A percentile compares a stretch with the other conserved stretches of the same genome.
phyloP scores from a whole-genome alignment of 1,140 invertebrate genomes.

The Chymomyza costata region DNA sequence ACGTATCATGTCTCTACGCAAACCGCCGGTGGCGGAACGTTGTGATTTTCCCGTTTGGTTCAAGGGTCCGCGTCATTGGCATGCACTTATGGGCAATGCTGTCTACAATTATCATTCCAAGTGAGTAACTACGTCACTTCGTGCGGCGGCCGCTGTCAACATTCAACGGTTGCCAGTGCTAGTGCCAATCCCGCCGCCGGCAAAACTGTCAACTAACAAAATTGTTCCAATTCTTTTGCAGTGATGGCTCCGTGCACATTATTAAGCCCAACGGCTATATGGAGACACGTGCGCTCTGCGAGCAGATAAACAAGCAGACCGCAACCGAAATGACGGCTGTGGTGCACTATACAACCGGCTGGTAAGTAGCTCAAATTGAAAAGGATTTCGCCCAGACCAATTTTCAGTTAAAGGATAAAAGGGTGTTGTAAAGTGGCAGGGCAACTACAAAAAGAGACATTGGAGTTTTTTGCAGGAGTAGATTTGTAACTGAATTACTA shows the following conservation, averaged over 20 bases:
- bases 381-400: too few species aligned
- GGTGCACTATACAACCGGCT: constrained; percentile 79
- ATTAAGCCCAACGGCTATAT: constrained; percentile 74
- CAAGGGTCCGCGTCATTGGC: constrained; percentile 74
- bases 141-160: too few species aligned
- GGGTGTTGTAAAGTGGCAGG: constrained; percentile 5
- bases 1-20: constrained; percentile 73
- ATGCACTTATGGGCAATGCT: constrained; percentile 73
- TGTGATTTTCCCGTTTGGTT: constrained; percentile 75
- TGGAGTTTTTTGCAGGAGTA: too few species aligned
- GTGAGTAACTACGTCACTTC: constrained; percentile 53
- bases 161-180: too few species aligned
- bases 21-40: constrained; percentile 70
- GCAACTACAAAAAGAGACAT: constrained; percentile 4
- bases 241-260: constrained; percentile 75
- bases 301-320: constrained; percentile 75
- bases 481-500: too few species aligned
- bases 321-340: constrained; percentile 75
- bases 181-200: constrained; percentile 20
- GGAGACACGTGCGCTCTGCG: constrained; percentile 75
- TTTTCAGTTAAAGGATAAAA: too few species aligned
- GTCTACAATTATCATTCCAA: constrained; percentile 75
- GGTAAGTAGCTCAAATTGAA: constrained; percentile 76
- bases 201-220: constrained; percentile 46
- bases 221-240: constrained; percentile 33